These are phyloP conservation scores for Phoeniculus purpureus DNA, from an alignment of 2,797 vertebrate genomes.

Conservation along the genomic window DNA sequence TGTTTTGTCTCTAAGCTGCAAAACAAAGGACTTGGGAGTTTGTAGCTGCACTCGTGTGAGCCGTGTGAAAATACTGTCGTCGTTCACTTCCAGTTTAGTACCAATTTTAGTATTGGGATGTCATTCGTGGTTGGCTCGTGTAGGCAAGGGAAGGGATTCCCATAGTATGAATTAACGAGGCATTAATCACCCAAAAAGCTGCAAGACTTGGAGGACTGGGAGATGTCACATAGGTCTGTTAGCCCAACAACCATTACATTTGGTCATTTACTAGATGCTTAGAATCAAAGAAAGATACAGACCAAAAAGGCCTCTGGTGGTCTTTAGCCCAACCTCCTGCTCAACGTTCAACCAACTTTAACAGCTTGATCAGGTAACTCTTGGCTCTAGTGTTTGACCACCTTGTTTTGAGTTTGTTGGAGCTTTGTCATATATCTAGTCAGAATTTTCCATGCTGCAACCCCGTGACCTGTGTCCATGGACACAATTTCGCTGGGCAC, in stretches of 20 bases:
- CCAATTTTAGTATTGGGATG: neutral
- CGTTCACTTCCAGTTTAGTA: slow-evolving; percentile 20
- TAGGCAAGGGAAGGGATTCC: neutral
- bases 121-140: neutral
- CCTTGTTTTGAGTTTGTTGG: neutral
- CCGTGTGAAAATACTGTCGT: slow-evolving; percentile 9
- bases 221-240: neutral
- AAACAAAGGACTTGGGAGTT: neutral
- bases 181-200: slow-evolving; percentile 11
- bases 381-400: neutral
- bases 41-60: neutral
- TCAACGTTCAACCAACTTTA: neutral
- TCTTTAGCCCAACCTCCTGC: neutral
- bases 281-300: neutral
- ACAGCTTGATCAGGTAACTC: neutral
- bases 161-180: neutral
- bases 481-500: neutral
- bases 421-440: neutral
- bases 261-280: neutral
- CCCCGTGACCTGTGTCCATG: neutral
- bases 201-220: slow-evolving; percentile 18
- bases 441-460: neutral
- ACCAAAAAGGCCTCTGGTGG: neutral
- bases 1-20: slow-evolving; percentile 27
- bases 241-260: slow-evolving; percentile 11